Conservation (phyloP, 2,797 vertebrate genomes). For the Atherinosoma microstoma region DNA sequence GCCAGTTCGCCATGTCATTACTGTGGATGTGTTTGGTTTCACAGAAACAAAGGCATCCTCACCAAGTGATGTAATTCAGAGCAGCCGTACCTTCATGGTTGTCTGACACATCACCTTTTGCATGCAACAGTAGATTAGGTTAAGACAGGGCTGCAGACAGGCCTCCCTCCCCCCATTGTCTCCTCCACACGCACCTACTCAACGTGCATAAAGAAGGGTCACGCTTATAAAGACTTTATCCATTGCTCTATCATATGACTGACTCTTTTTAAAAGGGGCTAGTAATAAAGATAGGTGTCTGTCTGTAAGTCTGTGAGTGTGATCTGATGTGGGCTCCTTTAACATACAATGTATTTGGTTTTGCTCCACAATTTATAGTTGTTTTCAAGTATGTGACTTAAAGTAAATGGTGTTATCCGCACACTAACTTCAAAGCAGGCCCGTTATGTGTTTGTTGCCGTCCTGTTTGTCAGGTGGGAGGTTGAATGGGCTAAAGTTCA, state of each 20-base stretch:
- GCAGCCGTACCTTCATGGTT: constrained; percentile 85
- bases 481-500: not conserved
- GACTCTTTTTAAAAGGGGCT: constrained; percentile 52
- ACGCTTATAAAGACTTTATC: constrained; percentile 65
- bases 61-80: constrained; percentile 69
- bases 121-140: constrained; percentile 83
- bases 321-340: constrained; percentile 27
- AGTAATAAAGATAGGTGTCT: constrained; percentile 46
- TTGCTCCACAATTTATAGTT: constrained; percentile 14
- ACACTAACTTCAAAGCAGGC: not conserved
- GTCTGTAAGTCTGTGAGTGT: constrained; percentile 43
- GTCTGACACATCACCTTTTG: constrained; percentile 88
- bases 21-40: constrained; percentile 75
- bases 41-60: constrained; percentile 74
- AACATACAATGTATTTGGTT: constrained; percentile 12
- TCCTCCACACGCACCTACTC: constrained; percentile 58
- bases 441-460: not conserved
- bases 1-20: constrained; percentile 69
- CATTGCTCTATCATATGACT: constrained; percentile 35
- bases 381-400: constrained; percentile 1
- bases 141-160: constrained; percentile 55
- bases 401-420: not conserved
- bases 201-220: constrained; percentile 59
- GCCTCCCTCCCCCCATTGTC: constrained; percentile 50
- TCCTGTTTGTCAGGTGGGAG: not conserved